Evolutionary conservation across 2,113 vertebrate species (phyloP).

Genomic region (Serinus canaria): DNA sequence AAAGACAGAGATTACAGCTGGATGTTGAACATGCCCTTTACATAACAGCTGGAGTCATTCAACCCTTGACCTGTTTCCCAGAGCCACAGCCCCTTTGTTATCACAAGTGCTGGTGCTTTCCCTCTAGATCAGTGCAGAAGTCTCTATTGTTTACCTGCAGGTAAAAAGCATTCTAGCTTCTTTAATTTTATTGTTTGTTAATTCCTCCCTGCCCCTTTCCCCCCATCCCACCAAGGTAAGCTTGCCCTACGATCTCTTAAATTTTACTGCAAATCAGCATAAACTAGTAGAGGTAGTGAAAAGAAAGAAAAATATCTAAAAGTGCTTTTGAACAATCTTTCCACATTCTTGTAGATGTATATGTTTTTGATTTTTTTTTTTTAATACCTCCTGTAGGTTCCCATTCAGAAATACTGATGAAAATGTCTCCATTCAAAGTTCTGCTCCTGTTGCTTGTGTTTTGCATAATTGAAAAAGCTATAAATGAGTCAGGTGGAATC

Average conservation of each 20-base stretch:
- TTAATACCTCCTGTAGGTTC: neutral
- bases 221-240: neutral
- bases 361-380: neutral
- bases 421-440: neutral
- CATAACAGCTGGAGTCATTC: neutral
- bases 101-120: neutral
- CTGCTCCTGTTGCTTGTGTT: neutral
- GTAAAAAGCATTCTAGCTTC: neutral
- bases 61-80: neutral
- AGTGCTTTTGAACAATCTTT: neutral
- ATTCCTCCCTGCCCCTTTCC: neutral
- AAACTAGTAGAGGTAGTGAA: neutral
- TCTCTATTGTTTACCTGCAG: neutral
- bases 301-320: neutral
- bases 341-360: neutral
- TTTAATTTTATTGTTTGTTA: neutral
- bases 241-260: neutral
- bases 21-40: neutral
- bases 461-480: neutral
- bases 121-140: neutral
- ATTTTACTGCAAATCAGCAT: neutral
- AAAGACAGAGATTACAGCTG: neutral
- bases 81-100: neutral
- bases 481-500: neutral
- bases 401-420: neutral